Percentiles rank a stretch among this genome's conserved stretches.
Evolutionary conservation across 2,888 invertebrate genomes (phyloP).

Genomic region (Cheilosia pagana): DNA sequence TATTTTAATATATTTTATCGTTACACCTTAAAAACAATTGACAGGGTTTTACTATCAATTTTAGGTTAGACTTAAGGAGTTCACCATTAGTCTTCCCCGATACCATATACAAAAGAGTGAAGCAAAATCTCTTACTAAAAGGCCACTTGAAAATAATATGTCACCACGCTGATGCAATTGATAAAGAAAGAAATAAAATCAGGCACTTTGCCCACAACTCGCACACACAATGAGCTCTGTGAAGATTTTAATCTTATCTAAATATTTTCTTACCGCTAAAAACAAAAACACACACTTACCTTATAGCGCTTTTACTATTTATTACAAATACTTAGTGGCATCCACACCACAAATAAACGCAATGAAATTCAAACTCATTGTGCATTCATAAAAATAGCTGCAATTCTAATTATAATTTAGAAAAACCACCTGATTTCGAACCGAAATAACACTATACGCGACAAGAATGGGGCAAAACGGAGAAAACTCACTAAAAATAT

Average conservation of each 20-base stretch:
- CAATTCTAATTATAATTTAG: conserved; percentile 54
- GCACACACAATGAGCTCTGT: background rate
- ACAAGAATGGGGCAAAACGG: conserved; percentile 73
- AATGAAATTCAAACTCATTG: conserved; percentile 57
- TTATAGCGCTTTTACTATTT: background rate
- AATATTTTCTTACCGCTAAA: conserved; percentile 8
- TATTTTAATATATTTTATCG: too few relatives aligned
- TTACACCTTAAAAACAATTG: too few relatives aligned
- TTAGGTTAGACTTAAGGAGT: too few relatives aligned
- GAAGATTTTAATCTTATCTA: background rate
- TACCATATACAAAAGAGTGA: too few relatives aligned
- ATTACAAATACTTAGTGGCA: conserved; percentile 33
- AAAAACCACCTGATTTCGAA: conserved; percentile 71
- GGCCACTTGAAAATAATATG: background rate
- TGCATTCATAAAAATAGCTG: conserved; percentile 61
- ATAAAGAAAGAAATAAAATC: background rate
- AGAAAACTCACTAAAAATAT: conserved; percentile 42
- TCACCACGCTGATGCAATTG: background rate
- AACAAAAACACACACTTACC: background rate
- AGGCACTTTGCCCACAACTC: background rate
- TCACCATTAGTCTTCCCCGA: too few relatives aligned
- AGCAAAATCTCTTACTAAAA: too few relatives aligned
- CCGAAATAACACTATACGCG: conserved; percentile 50
- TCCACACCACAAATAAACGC: conserved; percentile 36
- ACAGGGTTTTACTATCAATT: too few relatives aligned